A percentile compares a stretch with the other conserved stretches of the same genome.
Conservation (phyloP, 2,113 vertebrate genomes). For the Heterochromis multidens region DNA sequence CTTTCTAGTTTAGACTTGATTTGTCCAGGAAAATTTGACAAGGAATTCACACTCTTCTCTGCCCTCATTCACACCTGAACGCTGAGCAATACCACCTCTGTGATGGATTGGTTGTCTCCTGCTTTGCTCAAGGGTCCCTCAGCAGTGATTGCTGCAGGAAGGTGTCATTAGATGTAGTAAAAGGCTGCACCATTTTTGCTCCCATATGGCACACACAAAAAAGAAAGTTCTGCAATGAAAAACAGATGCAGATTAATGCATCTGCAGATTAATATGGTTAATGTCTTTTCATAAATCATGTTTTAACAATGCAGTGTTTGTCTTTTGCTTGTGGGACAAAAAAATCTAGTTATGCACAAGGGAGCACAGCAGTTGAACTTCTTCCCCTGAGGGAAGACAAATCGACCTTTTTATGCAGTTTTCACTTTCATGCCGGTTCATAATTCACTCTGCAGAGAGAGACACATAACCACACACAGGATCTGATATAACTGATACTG, state of each 20-base stretch:
- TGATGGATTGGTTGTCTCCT: neutral
- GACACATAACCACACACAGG: neutral
- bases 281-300: neutral
- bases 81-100: neutral
- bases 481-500: neutral
- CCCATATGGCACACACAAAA: neutral
- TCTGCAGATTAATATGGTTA: neutral
- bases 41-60: neutral
- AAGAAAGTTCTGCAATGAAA: neutral
- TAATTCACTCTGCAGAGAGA: constrained; percentile 5
- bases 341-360: constrained; percentile 18
- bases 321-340: neutral
- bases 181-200: neutral
- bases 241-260: neutral
- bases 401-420: neutral
- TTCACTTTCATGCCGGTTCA: neutral
- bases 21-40: neutral
- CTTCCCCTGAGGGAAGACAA: constrained; percentile 6
- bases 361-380: neutral
- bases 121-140: neutral
- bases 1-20: neutral
- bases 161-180: neutral
- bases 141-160: neutral
- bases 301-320: neutral
- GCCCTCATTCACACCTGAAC: constrained; percentile 4